phyloP scores from a whole-genome alignment of 53 echinoderm and acorn worm genomes.

The Patiria pectinifera region DNA sequence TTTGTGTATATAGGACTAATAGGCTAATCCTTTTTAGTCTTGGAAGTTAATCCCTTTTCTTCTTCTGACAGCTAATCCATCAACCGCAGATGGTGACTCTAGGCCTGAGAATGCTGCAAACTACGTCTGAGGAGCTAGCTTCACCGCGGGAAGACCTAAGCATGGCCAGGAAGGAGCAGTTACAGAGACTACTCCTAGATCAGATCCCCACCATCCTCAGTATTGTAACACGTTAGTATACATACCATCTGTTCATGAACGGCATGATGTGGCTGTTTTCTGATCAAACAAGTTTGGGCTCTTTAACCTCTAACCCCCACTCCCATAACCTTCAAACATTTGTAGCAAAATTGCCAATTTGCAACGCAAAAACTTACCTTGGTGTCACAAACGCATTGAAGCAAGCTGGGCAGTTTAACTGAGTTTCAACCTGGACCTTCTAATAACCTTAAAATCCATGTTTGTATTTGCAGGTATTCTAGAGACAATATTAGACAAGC shows the following conservation, averaged over 20 bases:
- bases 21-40: neutral
- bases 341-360: no score
- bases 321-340: no score
- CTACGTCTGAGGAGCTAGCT: constrained; percentile 95
- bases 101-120: constrained; percentile 90
- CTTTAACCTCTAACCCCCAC: no score
- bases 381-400: no score
- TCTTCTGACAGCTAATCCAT: constrained; percentile 79
- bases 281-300: no score
- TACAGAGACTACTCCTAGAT: constrained; percentile 83
- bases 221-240: constrained; percentile 89
- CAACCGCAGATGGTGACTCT: constrained; percentile 86
- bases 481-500: constrained; percentile 97
- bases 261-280: no score
- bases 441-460: neutral
- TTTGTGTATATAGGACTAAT: no score
- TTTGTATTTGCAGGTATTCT: constrained; percentile 77
- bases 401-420: neutral
- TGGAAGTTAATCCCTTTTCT: neutral
- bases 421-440: neutral
- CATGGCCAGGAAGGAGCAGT: constrained; percentile 95
- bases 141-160: constrained; percentile 96
- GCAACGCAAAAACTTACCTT: no score
- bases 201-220: constrained; percentile 95
- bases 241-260: constrained; percentile 38